Evolutionary conservation across 2,888 invertebrate species (phyloP).

Genomic region (Aphidoletes aphidimyza): DNA sequence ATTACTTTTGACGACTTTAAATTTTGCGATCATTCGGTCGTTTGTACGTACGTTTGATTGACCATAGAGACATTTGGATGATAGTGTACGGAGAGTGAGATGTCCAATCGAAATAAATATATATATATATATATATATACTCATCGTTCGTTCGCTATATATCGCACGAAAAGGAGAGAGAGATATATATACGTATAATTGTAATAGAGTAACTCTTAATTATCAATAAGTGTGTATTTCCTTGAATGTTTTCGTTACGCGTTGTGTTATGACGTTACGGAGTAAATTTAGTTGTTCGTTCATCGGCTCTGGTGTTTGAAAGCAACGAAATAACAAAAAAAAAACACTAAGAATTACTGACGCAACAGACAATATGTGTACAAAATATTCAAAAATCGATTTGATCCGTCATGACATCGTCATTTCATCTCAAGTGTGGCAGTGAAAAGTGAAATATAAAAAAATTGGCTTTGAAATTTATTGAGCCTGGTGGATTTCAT

Average conservation of each 20-base stretch:
- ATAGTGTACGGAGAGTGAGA: neutral
- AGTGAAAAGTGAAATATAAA: slow-evolving; percentile 12
- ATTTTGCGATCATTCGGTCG: slow-evolving; percentile 23
- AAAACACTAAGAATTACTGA: slow-evolving; percentile 4
- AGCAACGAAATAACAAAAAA: no score
- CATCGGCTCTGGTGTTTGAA: slow-evolving; percentile 2
- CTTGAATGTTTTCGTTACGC: slow-evolving; percentile 46
- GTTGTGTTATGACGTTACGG: slow-evolving; percentile 36
- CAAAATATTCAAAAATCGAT: neutral
- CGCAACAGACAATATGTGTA: slow-evolving; percentile 31
- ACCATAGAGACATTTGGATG: neutral
- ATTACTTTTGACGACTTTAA: slow-evolving; percentile 23
- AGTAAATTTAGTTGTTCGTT: slow-evolving; percentile 20
- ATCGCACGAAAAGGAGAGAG: neutral
- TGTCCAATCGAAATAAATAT: slow-evolving; percentile 10
- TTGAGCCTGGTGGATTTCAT: no score
- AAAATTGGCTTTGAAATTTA: no score
- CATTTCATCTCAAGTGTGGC: slow-evolving; percentile 26
- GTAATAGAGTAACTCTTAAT: slow-evolving; percentile 24
- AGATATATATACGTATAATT: neutral
- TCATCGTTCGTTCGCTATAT: no score
- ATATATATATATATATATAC: slow-evolving; percentile 11
- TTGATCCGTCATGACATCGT: slow-evolving; percentile 22
- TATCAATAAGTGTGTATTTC: slow-evolving; percentile 52
- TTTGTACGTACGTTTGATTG: neutral